Conservation (phyloP, 2,888 invertebrate genomes). For the Scaptomyza tumidula region DNA sequence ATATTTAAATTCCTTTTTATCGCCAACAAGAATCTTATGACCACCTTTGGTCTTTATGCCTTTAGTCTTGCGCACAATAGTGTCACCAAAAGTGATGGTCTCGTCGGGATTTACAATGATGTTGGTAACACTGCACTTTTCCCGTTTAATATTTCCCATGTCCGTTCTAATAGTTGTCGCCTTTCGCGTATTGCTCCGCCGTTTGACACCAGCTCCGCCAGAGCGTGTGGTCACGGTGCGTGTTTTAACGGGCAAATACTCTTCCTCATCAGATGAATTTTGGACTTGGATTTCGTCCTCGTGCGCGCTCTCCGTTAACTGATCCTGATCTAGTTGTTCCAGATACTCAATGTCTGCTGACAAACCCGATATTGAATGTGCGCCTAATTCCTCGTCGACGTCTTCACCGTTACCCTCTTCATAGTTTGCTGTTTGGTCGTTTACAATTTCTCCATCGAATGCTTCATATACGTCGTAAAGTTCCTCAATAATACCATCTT, state of each 20-base stretch:
- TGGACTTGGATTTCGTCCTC: conserved; percentile 64
- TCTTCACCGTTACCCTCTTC: conserved; percentile 67
- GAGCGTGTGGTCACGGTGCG: conserved; percentile 30
- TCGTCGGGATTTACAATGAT: conserved; percentile 61
- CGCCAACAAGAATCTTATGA: conserved; percentile 65
- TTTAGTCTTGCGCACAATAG: conserved; percentile 51
- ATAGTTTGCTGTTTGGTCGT: conserved; percentile 52
- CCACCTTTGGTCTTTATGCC: conserved; percentile 72
- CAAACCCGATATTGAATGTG: conserved; percentile 61
- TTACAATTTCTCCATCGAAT: conserved; percentile 71
- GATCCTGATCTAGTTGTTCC: conserved; percentile 74
- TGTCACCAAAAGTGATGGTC: conserved; percentile 48
- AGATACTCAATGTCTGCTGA: conserved; percentile 77
- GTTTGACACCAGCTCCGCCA: conserved; percentile 24
- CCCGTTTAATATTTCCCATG: conserved; percentile 46
- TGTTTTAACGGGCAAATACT: conserved; percentile 58
- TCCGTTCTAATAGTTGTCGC: conserved; percentile 13
- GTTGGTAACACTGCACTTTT: conserved; percentile 35
- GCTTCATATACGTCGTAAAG: conserved; percentile 78
- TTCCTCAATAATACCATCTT: conserved; percentile 76
- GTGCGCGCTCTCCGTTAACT: conserved; percentile 70
- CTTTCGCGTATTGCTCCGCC: conserved; percentile 45
- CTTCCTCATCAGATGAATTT: conserved; percentile 74
- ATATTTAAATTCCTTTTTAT: conserved; percentile 77
- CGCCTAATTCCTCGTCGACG: conserved; percentile 57